A percentile compares a stretch with the other conserved stretches of the same genome.
Evolutionary conservation across 2,797 vertebrate genomes (phyloP).

Genomic region (Iguana delicatissima): DNA sequence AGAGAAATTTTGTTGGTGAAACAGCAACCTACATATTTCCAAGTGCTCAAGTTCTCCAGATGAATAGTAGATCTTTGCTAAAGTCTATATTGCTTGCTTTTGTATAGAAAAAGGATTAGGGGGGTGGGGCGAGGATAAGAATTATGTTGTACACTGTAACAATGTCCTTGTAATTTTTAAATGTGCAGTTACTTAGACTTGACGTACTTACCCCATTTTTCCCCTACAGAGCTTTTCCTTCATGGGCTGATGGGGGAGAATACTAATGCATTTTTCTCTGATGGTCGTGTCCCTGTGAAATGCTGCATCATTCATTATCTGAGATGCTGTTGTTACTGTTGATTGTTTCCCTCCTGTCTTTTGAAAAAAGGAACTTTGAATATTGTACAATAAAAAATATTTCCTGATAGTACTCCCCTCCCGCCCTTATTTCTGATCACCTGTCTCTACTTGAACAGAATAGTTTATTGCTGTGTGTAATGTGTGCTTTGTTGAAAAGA

Average conservation of each 20-base stretch:
- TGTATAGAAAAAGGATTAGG: conserved; percentile 44
- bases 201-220: conserved; percentile 66
- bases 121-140: conserved; percentile 47
- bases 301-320: conserved; percentile 61
- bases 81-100: conserved; percentile 64
- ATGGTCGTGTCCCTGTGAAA: conserved; percentile 66
- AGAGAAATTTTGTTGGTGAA: conserved; percentile 45
- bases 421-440: conserved; percentile 36
- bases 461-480: rapidly evolving
- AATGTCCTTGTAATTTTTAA: conserved; percentile 58
- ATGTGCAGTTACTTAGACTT: conserved; percentile 64
- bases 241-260: conserved; percentile 31
- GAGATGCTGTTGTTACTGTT: conserved; percentile 59
- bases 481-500: background rate
- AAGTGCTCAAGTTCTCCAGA: conserved; percentile 59
- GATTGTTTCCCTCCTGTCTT: conserved; percentile 62
- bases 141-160: conserved; percentile 67
- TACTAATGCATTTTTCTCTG: conserved; percentile 63
- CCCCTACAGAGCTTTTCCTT: conserved; percentile 51
- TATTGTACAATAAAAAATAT: conserved; percentile 80
- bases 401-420: conserved; percentile 74
- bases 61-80: conserved; percentile 43
- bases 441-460: conserved; percentile 36
- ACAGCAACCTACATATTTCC: conserved; percentile 42
- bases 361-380: conserved; percentile 63